Base-by-base conservation (phyloP, 2,113 vertebrate species). In the Poeciliopsis turrubarensis region DNA sequence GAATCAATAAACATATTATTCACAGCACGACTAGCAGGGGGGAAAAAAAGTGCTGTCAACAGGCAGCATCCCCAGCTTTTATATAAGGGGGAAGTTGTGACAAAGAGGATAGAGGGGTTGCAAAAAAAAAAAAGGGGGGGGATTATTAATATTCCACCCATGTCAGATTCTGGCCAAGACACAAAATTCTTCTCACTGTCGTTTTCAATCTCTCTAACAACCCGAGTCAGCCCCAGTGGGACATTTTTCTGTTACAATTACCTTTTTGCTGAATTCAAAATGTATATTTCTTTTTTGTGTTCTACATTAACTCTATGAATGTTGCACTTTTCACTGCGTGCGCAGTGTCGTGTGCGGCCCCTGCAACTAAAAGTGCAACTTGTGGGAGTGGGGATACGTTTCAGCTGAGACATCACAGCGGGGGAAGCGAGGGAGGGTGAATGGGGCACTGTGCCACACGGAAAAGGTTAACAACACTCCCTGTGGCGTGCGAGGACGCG, bases 121-220 rank as follows among this genome's bases (percentile, higher is more conserved):
- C 26, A 60, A 77, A 84, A 80, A 71, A 80, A 41, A 37, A 29
- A 80, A 41, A 37, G 3, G 29, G 82, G 85, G 69, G 78, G 73
- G 81, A 80, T 86, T 82, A 92, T 92, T 93, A 85, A 93, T 92
- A 93, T 93, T 94, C 89, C 9, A 12, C 78, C 76, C 80, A 26
- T 61, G 80, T 91, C 88, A 8, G 17, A 5, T 54, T 91, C 75
- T 80, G 79, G 85, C 91, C 81, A 84, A 86, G 89, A 77, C 75
- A 89, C 86, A 83, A 70, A 88, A 82, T 84, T 85, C 73, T 73
- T 64, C 78, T 81, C 30, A 0, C 60, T 65, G 78, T 80, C 17
- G 17, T 79, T 76, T 62, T 71, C 70, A 62, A 27, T 75, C 75
- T 77, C 72, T 66, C 75, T 65, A 77, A 87, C 79, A 87, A 86